Conservation (phyloP, 2,797 vertebrate genomes). For the Anguilla obscura region DNA sequence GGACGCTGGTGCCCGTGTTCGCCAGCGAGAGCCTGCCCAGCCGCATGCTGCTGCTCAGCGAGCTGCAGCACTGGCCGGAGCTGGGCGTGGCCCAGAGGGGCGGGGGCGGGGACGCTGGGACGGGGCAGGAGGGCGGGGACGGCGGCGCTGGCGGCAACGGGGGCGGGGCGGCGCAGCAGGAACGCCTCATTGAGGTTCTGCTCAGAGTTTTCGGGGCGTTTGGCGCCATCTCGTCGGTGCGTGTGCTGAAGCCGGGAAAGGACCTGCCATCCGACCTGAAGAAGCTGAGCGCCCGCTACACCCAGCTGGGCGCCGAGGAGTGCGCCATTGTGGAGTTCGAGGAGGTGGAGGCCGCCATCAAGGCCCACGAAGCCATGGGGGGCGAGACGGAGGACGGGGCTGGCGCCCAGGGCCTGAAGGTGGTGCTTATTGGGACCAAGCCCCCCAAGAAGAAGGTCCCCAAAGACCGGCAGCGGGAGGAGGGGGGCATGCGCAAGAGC, state of each 20-base stretch:
- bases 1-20: constrained; percentile 84
- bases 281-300: constrained; percentile 86
- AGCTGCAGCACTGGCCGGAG: constrained; percentile 82
- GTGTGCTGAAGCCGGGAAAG: constrained; percentile 89
- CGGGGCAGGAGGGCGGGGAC: constrained; percentile 61
- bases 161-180: constrained; percentile 74
- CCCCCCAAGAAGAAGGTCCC: constrained; percentile 92
- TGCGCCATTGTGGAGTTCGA: constrained; percentile 96
- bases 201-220: constrained; percentile 88
- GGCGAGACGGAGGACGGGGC: constrained; percentile 54
- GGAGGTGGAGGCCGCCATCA: constrained; percentile 90
- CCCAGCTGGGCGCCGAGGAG: constrained; percentile 84
- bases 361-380: constrained; percentile 82
- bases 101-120: constrained; percentile 56
- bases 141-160: constrained; percentile 64
- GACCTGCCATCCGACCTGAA: constrained; percentile 90
- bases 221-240: constrained; percentile 86
- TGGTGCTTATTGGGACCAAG: constrained; percentile 89
- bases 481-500: constrained; percentile 74
- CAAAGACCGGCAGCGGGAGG: constrained; percentile 84
- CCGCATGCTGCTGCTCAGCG: constrained; percentile 91
- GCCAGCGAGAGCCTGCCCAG: constrained; percentile 91
- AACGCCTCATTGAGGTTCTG: constrained; percentile 90
- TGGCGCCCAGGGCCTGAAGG: constrained; percentile 77
- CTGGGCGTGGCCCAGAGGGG: constrained; percentile 64